Conservation (phyloP, 2,113 vertebrate species). For the Mugil cephalus region DNA sequence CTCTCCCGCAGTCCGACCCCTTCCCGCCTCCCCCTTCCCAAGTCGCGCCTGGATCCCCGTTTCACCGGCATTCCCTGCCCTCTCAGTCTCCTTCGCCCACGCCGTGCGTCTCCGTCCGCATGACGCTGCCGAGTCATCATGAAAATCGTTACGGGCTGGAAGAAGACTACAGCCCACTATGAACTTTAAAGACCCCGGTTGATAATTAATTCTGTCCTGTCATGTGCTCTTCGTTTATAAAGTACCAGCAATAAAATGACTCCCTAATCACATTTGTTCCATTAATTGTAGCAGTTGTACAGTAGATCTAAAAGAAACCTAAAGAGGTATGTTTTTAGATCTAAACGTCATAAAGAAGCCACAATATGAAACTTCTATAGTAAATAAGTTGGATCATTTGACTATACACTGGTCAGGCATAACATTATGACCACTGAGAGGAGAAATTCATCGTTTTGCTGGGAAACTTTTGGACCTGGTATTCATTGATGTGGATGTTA, state of each 20-base stretch:
- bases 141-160: slow-evolving; percentile 36
- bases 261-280: not conserved
- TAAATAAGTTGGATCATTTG: too few relatives aligned
- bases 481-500: too few relatives aligned
- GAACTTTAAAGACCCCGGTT: slow-evolving; percentile 22
- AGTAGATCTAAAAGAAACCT: too few relatives aligned
- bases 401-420: too few relatives aligned
- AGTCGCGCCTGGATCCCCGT: slow-evolving; percentile 37
- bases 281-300: not conserved
- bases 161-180: slow-evolving; percentile 80
- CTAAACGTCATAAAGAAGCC: too few relatives aligned
- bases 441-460: too few relatives aligned
- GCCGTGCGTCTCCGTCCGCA: slow-evolving; percentile 44
- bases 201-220: not conserved
- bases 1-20: slow-evolving; percentile 53
- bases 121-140: slow-evolving; percentile 41
- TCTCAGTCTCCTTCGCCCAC: slow-evolving; percentile 34
- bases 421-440: too few relatives aligned
- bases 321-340: too few relatives aligned
- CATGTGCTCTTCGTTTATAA: slow-evolving; percentile 7
- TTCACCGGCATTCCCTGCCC: slow-evolving; percentile 64
- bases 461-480: too few relatives aligned
- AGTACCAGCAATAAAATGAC: not conserved
- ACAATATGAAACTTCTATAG: too few relatives aligned
- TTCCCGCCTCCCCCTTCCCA: slow-evolving; percentile 57